These are phyloP conservation scores for Tortrix viridana DNA, from an alignment of 2,888 invertebrate species.

Conservation along the genomic window DNA sequence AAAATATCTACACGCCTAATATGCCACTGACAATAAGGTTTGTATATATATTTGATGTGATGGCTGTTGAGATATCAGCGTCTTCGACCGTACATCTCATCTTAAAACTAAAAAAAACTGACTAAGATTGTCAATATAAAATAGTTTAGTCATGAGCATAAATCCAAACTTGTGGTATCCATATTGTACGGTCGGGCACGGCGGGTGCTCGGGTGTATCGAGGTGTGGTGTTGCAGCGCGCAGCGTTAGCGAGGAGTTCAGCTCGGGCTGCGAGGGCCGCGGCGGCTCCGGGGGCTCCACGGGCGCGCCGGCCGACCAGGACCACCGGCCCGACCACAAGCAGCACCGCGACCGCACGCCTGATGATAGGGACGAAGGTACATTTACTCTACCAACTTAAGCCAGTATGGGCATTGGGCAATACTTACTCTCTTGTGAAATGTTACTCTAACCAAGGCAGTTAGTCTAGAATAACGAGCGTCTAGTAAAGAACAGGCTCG, in stretches of 20 bases:
- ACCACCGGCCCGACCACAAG: constrained; percentile 79
- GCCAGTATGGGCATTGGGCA: too few species aligned
- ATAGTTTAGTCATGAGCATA: too few species aligned
- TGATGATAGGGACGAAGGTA: constrained; percentile 97
- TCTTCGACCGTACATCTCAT: too few species aligned
- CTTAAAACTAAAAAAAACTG: too few species aligned
- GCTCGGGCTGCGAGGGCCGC: constrained; percentile 97
- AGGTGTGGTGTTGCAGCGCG: constrained; percentile 87
- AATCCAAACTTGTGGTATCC: constrained; percentile 17
- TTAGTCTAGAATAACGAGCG: too few species aligned
- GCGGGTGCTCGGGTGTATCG: constrained; percentile 72
- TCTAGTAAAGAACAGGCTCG: too few species aligned
- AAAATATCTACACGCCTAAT: neutral
- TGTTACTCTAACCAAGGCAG: too few species aligned
- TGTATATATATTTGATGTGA: too few species aligned
- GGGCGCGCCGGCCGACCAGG: constrained; percentile 77
- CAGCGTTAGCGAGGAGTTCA: constrained; percentile 98
- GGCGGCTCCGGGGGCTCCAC: constrained; percentile 83
- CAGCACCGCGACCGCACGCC: constrained; percentile 89
- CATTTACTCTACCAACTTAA: neutral
- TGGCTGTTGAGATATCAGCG: too few species aligned
- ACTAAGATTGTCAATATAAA: too few species aligned
- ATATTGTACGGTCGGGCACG: constrained; percentile 44
- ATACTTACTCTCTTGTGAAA: too few species aligned
- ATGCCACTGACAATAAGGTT: neutral